Conservation (phyloP, 2,797 vertebrate genomes). For the Siniperca obscura region DNA sequence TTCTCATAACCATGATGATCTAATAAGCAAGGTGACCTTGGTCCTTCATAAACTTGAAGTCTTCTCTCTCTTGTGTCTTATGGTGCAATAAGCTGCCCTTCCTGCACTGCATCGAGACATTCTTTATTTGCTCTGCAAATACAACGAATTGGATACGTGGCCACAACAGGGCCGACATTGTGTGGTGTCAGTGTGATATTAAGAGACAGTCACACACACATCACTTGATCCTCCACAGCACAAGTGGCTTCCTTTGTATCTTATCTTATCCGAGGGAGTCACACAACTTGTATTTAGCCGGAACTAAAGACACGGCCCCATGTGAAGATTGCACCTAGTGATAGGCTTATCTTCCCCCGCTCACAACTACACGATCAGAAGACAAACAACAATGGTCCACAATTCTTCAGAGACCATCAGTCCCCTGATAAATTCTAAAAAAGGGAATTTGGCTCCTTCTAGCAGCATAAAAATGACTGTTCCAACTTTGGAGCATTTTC, state of each 20-base stretch:
- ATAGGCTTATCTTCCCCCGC: constrained; percentile 58
- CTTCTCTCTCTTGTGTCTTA: constrained; percentile 30
- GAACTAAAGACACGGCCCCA: constrained; percentile 68
- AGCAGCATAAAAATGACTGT: constrained; percentile 24
- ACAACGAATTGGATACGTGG: constrained; percentile 50
- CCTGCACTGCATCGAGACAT: constrained; percentile 49
- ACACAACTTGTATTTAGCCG: constrained; percentile 79
- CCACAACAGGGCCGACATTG: constrained; percentile 67
- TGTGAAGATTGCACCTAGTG: constrained; percentile 65
- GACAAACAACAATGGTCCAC: constrained; percentile 53
- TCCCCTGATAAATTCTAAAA: constrained; percentile 28
- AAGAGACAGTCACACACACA: constrained; percentile 75
- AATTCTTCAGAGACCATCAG: constrained; percentile 47
- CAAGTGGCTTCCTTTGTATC: constrained; percentile 77
- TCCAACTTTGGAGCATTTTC: constrained; percentile 26
- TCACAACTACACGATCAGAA: constrained; percentile 48
- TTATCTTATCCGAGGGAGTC: constrained; percentile 74
- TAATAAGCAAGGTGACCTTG: constrained; percentile 48
- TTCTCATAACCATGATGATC: constrained; percentile 23
- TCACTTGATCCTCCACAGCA: constrained; percentile 77
- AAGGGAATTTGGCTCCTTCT: constrained; percentile 14
- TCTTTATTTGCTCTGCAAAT: constrained; percentile 68
- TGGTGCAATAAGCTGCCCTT: constrained; percentile 37
- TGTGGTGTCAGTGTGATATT: constrained; percentile 70
- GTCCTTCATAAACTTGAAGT: constrained; percentile 15